Evolutionary conservation across 2,113 vertebrate genomes (phyloP).

Genomic region (Diglossa brunneiventris): DNA sequence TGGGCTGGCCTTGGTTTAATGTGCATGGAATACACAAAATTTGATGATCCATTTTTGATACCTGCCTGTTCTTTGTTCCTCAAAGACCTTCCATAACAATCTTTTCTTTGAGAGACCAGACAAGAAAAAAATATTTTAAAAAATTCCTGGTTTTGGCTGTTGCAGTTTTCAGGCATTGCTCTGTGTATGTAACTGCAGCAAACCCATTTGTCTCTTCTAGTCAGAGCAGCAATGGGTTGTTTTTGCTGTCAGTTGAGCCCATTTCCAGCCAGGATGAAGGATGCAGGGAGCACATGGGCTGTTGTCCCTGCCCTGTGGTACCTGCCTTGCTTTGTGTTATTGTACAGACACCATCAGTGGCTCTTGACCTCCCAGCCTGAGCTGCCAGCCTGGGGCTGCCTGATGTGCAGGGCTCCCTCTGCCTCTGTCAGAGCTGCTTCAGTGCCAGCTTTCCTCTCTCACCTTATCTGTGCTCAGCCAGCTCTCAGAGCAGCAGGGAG

Average conservation of each 20-base stretch:
- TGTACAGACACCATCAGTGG: background rate
- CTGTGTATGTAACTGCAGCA: background rate
- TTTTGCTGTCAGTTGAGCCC: background rate
- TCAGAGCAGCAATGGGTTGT: background rate
- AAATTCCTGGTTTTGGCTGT: accelerated
- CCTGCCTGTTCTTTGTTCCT: background rate
- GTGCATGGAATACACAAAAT: background rate
- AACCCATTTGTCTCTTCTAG: background rate
- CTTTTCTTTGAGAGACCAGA: background rate
- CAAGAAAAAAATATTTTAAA: background rate
- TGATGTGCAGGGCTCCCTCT: background rate
- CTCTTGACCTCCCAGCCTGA: background rate
- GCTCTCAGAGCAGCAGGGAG: background rate
- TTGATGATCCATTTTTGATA: background rate
- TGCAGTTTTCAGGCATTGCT: background rate
- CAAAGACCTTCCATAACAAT: background rate
- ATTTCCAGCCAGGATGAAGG: background rate
- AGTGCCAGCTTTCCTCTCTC: background rate
- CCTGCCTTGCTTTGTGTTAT: background rate
- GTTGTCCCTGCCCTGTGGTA: background rate
- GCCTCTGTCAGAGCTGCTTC: background rate
- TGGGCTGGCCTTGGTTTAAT: background rate
- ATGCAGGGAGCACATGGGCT: accelerated
- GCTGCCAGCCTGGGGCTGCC: background rate
- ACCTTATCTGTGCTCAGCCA: background rate